Base-by-base conservation (phyloP, 2,888 invertebrate genomes). In the Bugulina stolonifera region DNA sequence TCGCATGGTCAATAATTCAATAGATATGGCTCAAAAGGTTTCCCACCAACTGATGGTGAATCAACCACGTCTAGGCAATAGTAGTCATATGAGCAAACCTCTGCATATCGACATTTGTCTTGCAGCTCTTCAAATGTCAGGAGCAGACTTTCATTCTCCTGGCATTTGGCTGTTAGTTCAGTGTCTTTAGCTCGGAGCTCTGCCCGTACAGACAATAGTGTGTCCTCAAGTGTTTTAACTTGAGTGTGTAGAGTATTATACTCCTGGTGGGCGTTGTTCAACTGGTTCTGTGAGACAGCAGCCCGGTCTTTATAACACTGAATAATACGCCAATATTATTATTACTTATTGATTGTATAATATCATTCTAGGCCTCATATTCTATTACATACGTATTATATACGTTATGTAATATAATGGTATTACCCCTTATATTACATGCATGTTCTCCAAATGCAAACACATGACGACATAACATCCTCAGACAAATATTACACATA, bases 51-150 rank as follows among this genome's bases (percentile, higher is more conserved):
- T n/a, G n/a, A n/a, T n/a, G n/a, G n/a, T n/a, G n/a, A n/a, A n/a
- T n/a, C n/a, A n/a, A n/a, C n/a, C n/a, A n/a, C n/a, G n/a, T n/a
- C n/a, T n/a, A n/a, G n/a, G n/a, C n/a, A n/a, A n/a, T n/a, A n/a
- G n/a, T n/a, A n/a, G n/a, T n/a, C n/a, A n/a, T n/a, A n/a, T n/a
- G n/a, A n/a, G n/a, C n/a, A n/a, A 43, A 14, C 64, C 32, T 64
- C 29, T 14, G 90, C 91, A 78, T 89, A 89, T 80, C 93, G 90
- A 73, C 93, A 85, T n/a, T 89, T 88, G 58, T 87, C 88, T 57
- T 93, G 87, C 75, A 93, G 85, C 77, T 93, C 92, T 76, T 92
- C 91, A 86, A 92, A 89, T 78, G 85, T 79, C 69, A 79, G 77
- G 73, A 80, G 82, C 70, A 78, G 77, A 69, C 77, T 80, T 73